Base-by-base conservation (phyloP, 1,140 invertebrate species). In the Holcopasites calliopsidis region DNA sequence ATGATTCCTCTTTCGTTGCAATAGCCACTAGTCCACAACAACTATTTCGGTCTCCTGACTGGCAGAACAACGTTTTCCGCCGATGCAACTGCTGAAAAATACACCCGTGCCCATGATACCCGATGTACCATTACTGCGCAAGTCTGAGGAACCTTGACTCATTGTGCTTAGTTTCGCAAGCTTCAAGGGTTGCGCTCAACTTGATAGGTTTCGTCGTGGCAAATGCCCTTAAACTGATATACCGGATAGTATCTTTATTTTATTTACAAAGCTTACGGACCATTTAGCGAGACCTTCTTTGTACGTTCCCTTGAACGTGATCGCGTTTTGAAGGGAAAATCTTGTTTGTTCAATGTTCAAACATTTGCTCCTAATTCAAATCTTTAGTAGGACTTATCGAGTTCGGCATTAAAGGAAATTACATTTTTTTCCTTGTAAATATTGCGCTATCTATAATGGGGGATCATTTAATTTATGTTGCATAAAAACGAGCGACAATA, bases 141-240 rank as follows among this genome's bases (percentile, higher is more conserved):
- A 83, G 61, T 64, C 69, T 71, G 33, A n/a, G 11, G 58, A 68
- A 55, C 52, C 81, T 82, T 84, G 83, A 83, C 73, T 76, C 61
- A 52, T 35, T 52, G 58, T 74, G 64, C 60, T 73, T 55, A 65
- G 47, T 54, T 79, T 50, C 28, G 40, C 44, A 61, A 35, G 60
- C 49, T 40, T 60, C 16, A 50, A 60, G 61, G 55, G 49, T 31
- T 80, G 26, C n/a, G n/a, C 55, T 76, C 38, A 28, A 75, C 47
- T 74, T 47, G 16, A 47, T 28, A 21, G 42, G 31, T 73, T 80
- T 54, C 55, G 21, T 58, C 38, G 61, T 28, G 40, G 7, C 18
- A 47, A 74, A 66, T 47, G 49, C 21, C 50, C 40, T 66, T 74
- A 74, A 71, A 74, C 40, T 26, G 38, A 42, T 73, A 11, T 33